phyloP scores from a whole-genome alignment of 2,113 vertebrate species.

The Sardina pilchardus region DNA sequence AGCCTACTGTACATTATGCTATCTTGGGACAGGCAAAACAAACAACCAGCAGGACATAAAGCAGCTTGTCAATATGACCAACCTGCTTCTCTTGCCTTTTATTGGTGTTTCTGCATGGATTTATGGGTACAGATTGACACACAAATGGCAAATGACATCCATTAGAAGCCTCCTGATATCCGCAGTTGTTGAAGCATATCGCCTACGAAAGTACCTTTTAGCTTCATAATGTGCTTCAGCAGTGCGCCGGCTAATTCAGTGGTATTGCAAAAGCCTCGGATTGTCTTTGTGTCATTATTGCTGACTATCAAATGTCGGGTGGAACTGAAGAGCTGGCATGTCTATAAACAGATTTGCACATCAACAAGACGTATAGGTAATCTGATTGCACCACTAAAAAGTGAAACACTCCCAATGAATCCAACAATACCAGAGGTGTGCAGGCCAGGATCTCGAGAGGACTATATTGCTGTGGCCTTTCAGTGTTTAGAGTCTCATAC shows the following conservation, averaged over 20 bases:
- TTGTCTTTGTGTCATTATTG: conserved; percentile 41
- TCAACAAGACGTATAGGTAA: conserved; percentile 35
- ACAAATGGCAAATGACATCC: conserved; percentile 45
- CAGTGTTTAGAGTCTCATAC: conserved; percentile 13
- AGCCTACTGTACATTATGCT: neutral
- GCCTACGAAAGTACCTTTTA: conserved; percentile 33
- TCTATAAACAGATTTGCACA: conserved; percentile 30
- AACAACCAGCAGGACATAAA: conserved; percentile 6
- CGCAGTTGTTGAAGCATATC: conserved; percentile 42
- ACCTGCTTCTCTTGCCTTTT: conserved; percentile 26
- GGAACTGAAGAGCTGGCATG: conserved; percentile 33
- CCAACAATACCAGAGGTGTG: conserved; percentile 27
- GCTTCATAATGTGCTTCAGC: conserved; percentile 30
- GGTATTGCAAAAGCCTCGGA: conserved; percentile 23
- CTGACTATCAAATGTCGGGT: conserved; percentile 34
- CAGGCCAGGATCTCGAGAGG: neutral
- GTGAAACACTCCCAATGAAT: conserved; percentile 22
- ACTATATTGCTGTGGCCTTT: conserved; percentile 17
- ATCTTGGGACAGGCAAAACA: neutral
- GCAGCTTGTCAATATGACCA: conserved; percentile 34
- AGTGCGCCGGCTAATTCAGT: neutral
- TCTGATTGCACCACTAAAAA: conserved; percentile 24
- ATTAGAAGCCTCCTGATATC: conserved; percentile 29
- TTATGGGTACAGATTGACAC: conserved; percentile 40
- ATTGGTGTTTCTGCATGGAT: conserved; percentile 40